A percentile compares a stretch with the other conserved stretches of the same genome.
phyloP scores from a whole-genome alignment of 1,140 invertebrate species.

The Aphelinus certus region DNA sequence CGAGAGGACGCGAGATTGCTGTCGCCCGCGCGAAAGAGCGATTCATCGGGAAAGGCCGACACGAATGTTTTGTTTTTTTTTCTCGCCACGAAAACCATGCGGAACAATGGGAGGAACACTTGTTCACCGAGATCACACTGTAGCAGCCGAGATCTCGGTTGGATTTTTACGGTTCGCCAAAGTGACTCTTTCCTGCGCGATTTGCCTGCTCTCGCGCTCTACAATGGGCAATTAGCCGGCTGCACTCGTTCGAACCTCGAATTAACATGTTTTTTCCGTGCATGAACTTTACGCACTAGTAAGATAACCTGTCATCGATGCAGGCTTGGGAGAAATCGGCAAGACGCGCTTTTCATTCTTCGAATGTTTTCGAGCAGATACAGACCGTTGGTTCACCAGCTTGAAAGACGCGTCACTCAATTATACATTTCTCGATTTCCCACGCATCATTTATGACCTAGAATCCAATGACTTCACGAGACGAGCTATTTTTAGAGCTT shows the following conservation, averaged over 20 bases:
- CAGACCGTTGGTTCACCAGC: too few relatives aligned
- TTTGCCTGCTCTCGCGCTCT: too few relatives aligned
- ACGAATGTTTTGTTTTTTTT: not conserved
- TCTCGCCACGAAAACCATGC: not conserved
- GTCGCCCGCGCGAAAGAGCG: too few relatives aligned
- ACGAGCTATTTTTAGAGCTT: too few relatives aligned
- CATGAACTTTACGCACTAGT: too few relatives aligned
- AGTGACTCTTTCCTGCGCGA: not conserved
- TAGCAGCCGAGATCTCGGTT: not conserved
- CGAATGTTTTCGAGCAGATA: constrained; percentile 8
- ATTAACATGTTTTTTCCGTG: too few relatives aligned
- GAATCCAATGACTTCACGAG: not conserved
- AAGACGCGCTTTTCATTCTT: not conserved
- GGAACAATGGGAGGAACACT: not conserved
- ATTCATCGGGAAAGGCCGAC: not conserved
- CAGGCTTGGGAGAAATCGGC: not conserved
- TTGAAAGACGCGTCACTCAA: not conserved
- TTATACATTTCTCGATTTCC: not conserved
- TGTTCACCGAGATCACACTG: not conserved
- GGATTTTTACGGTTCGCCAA: not conserved
- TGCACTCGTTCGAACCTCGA: too few relatives aligned
- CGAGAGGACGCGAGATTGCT: not conserved
- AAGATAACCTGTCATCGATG: too few relatives aligned
- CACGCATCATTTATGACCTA: constrained; percentile 5
- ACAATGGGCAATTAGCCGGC: too few relatives aligned